These are phyloP conservation scores for Epinephelus awoara DNA, from an alignment of 2,797 vertebrate genomes.

Conservation along the genomic window DNA sequence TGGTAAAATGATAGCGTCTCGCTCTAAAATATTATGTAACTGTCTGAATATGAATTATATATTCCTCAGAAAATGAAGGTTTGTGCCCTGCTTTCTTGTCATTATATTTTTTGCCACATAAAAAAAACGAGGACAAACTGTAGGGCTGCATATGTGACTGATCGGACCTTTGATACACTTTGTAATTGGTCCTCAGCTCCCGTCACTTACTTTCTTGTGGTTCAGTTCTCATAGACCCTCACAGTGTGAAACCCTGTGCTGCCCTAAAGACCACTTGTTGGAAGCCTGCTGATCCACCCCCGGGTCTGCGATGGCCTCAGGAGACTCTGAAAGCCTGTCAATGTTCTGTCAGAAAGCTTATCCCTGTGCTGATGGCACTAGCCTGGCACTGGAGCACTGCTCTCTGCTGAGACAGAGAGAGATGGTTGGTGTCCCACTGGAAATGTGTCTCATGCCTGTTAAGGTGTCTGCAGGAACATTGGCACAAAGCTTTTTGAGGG, in stretches of 20 bases:
- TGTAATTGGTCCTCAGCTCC: slow-evolving; percentile 48
- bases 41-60: not conserved
- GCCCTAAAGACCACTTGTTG: slow-evolving; percentile 67
- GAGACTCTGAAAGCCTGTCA: slow-evolving; percentile 68
- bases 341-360: slow-evolving; percentile 67
- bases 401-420: slow-evolving; percentile 61
- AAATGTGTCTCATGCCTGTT: slow-evolving; percentile 70
- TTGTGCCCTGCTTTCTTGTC: not conserved
- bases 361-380: slow-evolving; percentile 62
- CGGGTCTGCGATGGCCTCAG: slow-evolving; percentile 60
- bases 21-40: not conserved
- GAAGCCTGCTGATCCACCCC: slow-evolving; percentile 63
- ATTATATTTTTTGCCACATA: not conserved
- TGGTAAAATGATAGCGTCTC: not conserved
- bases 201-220: slow-evolving; percentile 51
- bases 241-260: slow-evolving; percentile 38
- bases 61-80: slow-evolving; percentile 11
- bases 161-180: slow-evolving; percentile 36
- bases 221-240: slow-evolving; percentile 59
- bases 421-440: slow-evolving; percentile 63
- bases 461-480: slow-evolving; percentile 56
- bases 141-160: not conserved
- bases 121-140: not conserved
- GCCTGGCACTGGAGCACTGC: slow-evolving; percentile 60
- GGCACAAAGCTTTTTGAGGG: slow-evolving; percentile 15